phyloP scores from a whole-genome alignment of 1,140 invertebrate genomes.

The Lepidurus packardi region DNA sequence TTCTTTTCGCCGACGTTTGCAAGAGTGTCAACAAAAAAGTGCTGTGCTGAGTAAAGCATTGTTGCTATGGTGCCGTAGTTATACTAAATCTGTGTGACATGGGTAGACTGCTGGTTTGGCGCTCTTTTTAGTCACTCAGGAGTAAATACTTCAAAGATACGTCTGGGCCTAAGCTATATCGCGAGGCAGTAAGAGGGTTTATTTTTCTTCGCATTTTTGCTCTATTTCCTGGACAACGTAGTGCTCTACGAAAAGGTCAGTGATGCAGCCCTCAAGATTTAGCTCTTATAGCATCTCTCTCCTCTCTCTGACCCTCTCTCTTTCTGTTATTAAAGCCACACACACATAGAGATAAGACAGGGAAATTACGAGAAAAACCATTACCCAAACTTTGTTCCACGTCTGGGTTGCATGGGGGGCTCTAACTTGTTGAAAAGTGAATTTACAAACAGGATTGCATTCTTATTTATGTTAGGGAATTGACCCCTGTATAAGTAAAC shows the following conservation, averaged over 20 bases:
- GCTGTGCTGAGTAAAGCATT: neutral
- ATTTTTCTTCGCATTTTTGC: no score
- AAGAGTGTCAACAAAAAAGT: neutral
- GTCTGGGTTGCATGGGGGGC: neutral
- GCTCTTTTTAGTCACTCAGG: no score
- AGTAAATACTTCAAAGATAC: no score
- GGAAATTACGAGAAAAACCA: neutral
- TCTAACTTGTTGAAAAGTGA: neutral
- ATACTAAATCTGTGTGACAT: neutral
- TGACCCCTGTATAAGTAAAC: neutral
- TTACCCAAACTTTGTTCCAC: neutral
- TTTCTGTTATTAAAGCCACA: neutral
- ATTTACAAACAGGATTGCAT: neutral
- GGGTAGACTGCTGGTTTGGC: neutral
- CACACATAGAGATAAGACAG: neutral
- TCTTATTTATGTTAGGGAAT: slow-evolving; percentile 8
- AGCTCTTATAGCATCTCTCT: neutral
- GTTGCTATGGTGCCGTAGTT: neutral
- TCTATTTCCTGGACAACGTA: no score
- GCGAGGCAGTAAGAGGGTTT: no score
- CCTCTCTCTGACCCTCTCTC: neutral
- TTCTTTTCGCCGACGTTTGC: no score
- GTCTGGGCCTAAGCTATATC: no score
- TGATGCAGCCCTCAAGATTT: neutral
- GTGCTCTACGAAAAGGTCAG: no score